Base-by-base conservation (phyloP, 2,113 vertebrate genomes). In the Brienomyrus brachyistius region DNA sequence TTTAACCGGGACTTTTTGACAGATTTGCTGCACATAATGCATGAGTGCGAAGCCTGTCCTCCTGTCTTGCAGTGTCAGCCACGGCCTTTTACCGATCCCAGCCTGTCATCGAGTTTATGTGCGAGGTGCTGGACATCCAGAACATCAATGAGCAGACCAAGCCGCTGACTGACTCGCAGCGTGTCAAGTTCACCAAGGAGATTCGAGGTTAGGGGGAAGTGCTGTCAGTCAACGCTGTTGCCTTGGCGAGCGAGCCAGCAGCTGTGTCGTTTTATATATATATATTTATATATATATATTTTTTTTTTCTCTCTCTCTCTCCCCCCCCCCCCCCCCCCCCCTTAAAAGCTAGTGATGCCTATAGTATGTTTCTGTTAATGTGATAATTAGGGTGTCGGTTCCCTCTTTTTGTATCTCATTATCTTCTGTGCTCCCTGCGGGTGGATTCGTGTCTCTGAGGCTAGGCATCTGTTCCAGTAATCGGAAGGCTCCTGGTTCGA, bases 111-210 rank as follows among this genome's bases (percentile, higher is more conserved):
- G 98, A 99, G 94, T 99, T 99, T 95, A 99, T 99, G 98, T 99
- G 98, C 0, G 98, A 99, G 90, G 98, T 99, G 91, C 94, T 99
- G 92, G 98, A 99, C 90, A 98, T 99, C 91, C 98, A 99, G 94
- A 99, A 98, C 95, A 99, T 99, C 95, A 99, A 98, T 45, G 98
- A 99, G 90, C 98, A 99, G 92, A 98, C 97, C 92, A 99, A 99
- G 93, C 98, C 98, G 45, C 96, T 99, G 88, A 99, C 98, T 0
- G 98, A 99, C 92, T 99, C 98, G 6, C 98, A 99, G 92, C 98
- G 98, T 59, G 98, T 99, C 94, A 99, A 99, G 92, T 99, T 99
- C 97, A 99, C 98, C 94, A 99, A 99, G 98, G 98, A 99, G 96
- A 99, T 99, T 92, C 95, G 98, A 98, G 98, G 98, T 99, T 92